These are phyloP conservation scores for Onychomys arenicola DNA, from an alignment of 2,797 vertebrate genomes.

Conservation along the genomic window DNA sequence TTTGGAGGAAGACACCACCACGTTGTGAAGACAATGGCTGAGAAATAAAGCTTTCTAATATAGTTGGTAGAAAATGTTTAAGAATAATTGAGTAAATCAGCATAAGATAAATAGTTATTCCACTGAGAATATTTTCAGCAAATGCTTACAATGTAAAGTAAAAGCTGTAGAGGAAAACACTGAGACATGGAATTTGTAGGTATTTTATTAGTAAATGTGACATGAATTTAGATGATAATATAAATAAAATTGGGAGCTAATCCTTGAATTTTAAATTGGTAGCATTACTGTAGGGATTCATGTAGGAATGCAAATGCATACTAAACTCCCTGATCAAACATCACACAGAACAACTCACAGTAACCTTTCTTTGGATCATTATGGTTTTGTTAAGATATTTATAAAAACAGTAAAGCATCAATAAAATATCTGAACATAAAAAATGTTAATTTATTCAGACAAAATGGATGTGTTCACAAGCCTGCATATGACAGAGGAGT, in stretches of 20 bases:
- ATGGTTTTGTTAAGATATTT: background rate
- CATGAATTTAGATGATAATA: background rate
- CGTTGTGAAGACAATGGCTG: background rate
- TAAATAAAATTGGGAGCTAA: background rate
- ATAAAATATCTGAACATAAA: background rate
- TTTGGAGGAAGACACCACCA: background rate
- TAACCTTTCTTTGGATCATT: background rate
- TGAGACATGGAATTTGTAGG: rapidly evolving
- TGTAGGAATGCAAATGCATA: background rate
- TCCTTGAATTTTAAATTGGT: background rate
- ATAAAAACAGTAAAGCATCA: background rate
- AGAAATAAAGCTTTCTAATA: background rate
- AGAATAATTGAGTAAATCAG: background rate
- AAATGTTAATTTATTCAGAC: background rate
- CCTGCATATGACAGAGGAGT: background rate
- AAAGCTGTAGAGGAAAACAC: background rate
- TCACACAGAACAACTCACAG: background rate
- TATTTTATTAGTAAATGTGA: background rate
- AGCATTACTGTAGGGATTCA: background rate
- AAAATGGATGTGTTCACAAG: background rate
- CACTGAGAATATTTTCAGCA: background rate
- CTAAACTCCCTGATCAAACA: background rate
- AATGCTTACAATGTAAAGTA: background rate
- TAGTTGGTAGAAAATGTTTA: background rate
- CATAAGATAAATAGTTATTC: background rate